phyloP scores from a whole-genome alignment of 2,888 invertebrate genomes.

The Branchinecta sandiegonensis region DNA sequence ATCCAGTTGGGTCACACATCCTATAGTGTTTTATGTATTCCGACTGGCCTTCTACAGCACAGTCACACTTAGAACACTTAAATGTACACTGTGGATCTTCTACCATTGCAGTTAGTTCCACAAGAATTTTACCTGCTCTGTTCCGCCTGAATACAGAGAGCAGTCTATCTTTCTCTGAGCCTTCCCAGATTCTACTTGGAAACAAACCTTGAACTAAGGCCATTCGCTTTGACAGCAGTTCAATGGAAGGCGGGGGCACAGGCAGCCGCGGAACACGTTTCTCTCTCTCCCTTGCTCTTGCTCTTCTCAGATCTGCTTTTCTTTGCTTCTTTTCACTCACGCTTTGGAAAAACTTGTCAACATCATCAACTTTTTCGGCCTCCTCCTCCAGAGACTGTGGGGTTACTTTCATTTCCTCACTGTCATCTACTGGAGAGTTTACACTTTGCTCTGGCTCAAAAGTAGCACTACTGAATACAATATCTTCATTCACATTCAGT shows the following conservation, averaged over 20 bases:
- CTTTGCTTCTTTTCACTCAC: not conserved
- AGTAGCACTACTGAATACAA: not conserved
- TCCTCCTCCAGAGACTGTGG: not conserved
- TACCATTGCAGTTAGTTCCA: not conserved
- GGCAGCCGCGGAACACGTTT: not conserved
- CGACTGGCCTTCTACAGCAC: not conserved
- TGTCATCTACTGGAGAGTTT: not conserved
- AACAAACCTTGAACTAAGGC: not conserved
- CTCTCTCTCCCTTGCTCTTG: not conserved
- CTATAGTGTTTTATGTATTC: not conserved
- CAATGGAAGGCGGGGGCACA: not conserved
- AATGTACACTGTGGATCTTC: not conserved
- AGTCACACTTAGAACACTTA: not conserved
- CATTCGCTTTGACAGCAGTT: slow-evolving; percentile 1
- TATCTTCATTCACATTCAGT: not conserved
- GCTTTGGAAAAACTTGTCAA: not conserved
- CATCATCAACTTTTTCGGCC: not conserved
- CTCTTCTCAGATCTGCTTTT: not conserved
- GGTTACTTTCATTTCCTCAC: too few relatives aligned
- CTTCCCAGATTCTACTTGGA: not conserved
- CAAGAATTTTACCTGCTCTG: not conserved
- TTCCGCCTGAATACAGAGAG: not conserved
- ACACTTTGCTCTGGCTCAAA: not conserved
- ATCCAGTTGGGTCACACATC: not conserved
- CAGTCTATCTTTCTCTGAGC: not conserved